Base-by-base conservation (phyloP, 2,888 invertebrate genomes). In the Leptinotarsa tumamoca region DNA sequence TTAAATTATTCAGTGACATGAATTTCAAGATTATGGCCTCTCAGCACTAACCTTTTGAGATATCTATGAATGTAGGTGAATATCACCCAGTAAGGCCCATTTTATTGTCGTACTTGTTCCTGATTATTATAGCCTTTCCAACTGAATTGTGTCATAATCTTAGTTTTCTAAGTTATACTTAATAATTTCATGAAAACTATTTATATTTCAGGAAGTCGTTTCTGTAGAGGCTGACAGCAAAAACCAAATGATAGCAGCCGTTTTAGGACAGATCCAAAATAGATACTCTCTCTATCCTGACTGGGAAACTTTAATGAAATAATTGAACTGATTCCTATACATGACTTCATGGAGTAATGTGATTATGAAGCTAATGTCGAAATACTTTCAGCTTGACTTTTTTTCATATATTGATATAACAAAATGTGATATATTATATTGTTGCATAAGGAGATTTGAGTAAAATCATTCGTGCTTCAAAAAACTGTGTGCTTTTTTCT, bases 231-330 rank as follows among this genome's bases (percentile, higher is more conserved):
- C 80, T 74, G 77, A 80, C 73, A 76, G 78, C 61, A 74, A 80
- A n/a, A 71, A 76, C 17, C 76, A 80, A 56, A 79, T 80, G 7
- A 78, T 78, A 52, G 80, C 84, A 69, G 81, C 83, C 13, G 82
- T 82, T 67, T 74, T 87, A 75, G 87, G 87, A 27, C 77, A 81
- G 71, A 78, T 87, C 68, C 74, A 84, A 72, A 84, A 85, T 74
- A 83, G 84, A 74, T 86, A 83, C 69, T 79, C 83, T 43, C 73
- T 87, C 43, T 82, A 82, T 72, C 87, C 87, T 43, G 78, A 82
- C 67, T 87, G 86, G 87, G 77, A 80, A 52, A 73, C 68, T 56
- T 73, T 83, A 52, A 76, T 83, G 66, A 70, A 27, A 18, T 71
- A 73, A 66, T 4, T 51, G 15, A 58, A 69, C 72, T 75, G 72